Percentiles rank a stretch among this genome's conserved stretches.
phyloP scores from a whole-genome alignment of 2,113 vertebrate species.

The Phyllopteryx taeniolatus region DNA sequence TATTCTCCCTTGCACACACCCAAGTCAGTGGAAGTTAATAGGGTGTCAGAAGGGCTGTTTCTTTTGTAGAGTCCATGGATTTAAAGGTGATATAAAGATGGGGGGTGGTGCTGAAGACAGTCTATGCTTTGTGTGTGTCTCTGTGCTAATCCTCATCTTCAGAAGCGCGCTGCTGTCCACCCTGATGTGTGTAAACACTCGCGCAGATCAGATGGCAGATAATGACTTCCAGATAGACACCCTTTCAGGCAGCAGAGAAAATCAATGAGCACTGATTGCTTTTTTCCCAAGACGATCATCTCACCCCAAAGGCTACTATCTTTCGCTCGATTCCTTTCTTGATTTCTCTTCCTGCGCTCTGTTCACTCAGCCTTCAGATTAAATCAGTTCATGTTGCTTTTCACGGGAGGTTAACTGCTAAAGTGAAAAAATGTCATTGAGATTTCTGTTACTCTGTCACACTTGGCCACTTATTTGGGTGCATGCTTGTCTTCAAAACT shows the following conservation, averaged over 20 bases:
- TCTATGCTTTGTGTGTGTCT: slow-evolving; percentile 29
- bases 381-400: slow-evolving; percentile 56
- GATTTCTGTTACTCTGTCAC: slow-evolving; percentile 26
- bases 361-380: slow-evolving; percentile 59
- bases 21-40: slow-evolving; percentile 36
- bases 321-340: slow-evolving; percentile 42
- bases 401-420: slow-evolving; percentile 52
- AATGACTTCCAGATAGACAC: slow-evolving; percentile 72
- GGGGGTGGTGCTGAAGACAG: slow-evolving; percentile 27
- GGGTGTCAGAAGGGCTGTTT: slow-evolving; percentile 46
- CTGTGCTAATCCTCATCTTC: slow-evolving; percentile 67
- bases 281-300: slow-evolving; percentile 72
- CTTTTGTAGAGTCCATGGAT: slow-evolving; percentile 52
- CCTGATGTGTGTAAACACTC: slow-evolving; percentile 66
- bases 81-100: slow-evolving; percentile 46
- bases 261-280: slow-evolving; percentile 77
- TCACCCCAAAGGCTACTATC: slow-evolving; percentile 60
- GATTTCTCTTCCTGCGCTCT: slow-evolving; percentile 17
- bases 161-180: slow-evolving; percentile 64
- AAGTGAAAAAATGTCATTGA: slow-evolving; percentile 46
- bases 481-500: slow-evolving; percentile 7
- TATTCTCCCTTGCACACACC: slow-evolving; percentile 39
- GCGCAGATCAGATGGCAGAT: slow-evolving; percentile 72
- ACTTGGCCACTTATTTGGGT: slow-evolving; percentile 21
- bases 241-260: slow-evolving; percentile 69